Conservation (phyloP, 2,888 invertebrate species). For the Aquatica leii region DNA sequence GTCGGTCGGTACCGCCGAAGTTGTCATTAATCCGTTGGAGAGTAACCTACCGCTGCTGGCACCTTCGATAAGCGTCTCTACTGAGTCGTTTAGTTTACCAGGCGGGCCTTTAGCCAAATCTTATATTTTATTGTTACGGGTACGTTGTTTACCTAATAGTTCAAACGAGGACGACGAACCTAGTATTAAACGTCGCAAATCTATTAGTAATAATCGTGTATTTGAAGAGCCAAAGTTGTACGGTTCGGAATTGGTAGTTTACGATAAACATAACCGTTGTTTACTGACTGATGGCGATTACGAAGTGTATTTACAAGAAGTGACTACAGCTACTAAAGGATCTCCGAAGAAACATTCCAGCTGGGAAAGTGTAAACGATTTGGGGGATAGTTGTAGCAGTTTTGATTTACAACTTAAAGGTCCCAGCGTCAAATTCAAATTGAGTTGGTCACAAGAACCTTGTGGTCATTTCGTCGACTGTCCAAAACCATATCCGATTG, state of each 20-base stretch:
- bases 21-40: slow-evolving; percentile 77
- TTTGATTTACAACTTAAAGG: slow-evolving; percentile 82
- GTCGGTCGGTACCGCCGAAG: slow-evolving; percentile 76
- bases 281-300: slow-evolving; percentile 89
- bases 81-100: slow-evolving; percentile 81
- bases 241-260: slow-evolving; percentile 85
- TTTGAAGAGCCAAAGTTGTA: slow-evolving; percentile 61
- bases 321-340: slow-evolving; percentile 62
- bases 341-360: slow-evolving; percentile 77
- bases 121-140: slow-evolving; percentile 80
- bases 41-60: slow-evolving; percentile 66
- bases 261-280: slow-evolving; percentile 89
- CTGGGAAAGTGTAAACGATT: slow-evolving; percentile 72
- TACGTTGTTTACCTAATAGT: slow-evolving; percentile 65
- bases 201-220: slow-evolving; percentile 54
- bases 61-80: slow-evolving; percentile 84
- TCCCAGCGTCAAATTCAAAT: slow-evolving; percentile 83
- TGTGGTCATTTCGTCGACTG: slow-evolving; percentile 72
- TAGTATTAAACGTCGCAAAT: slow-evolving; percentile 74
- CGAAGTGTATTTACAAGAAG: slow-evolving; percentile 84
- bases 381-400: slow-evolving; percentile 57
- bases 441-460: slow-evolving; percentile 83
- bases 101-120: slow-evolving; percentile 84
- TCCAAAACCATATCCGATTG: slow-evolving; percentile 65
- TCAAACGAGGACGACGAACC: slow-evolving; percentile 70